phyloP scores from a whole-genome alignment of 1,140 invertebrate species.

The Apis dorsata region DNA sequence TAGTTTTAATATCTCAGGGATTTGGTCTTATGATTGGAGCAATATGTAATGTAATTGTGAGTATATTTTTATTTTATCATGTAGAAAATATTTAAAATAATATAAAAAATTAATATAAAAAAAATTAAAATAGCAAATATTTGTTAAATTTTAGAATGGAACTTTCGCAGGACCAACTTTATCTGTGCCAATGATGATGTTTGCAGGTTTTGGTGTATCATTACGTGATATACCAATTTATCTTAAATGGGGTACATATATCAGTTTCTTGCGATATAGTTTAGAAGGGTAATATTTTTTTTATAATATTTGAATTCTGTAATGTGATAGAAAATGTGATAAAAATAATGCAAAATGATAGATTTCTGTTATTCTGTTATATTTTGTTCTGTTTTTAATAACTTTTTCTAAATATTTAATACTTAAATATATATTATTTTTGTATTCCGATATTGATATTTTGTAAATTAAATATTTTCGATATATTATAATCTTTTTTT shows the following conservation, averaged over 20 bases:
- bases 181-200: slow-evolving; percentile 93
- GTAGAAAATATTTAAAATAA: background rate
- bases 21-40: slow-evolving; percentile 93
- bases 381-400: too few relatives aligned
- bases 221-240: slow-evolving; percentile 88
- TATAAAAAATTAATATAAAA: background rate
- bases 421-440: background rate
- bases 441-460: background rate
- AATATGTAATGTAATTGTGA: slow-evolving; percentile 89
- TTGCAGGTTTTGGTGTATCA: slow-evolving; percentile 90
- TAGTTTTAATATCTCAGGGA: slow-evolving; percentile 93
- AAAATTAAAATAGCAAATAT: background rate
- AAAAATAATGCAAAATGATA: background rate
- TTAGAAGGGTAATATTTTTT: slow-evolving; percentile 85
- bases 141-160: slow-evolving; percentile 83
- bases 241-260: slow-evolving; percentile 92
- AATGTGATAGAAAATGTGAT: too few relatives aligned
- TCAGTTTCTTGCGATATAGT: slow-evolving; percentile 93
- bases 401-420: background rate
- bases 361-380: too few relatives aligned
- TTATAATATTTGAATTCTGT: background rate
- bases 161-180: slow-evolving; percentile 90
- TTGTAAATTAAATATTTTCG: background rate
- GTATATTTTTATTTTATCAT: slow-evolving; percentile 67
- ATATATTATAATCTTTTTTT: background rate